A percentile compares a stretch with the other conserved stretches of the same genome.
Conservation (phyloP, 1,140 invertebrate species). For the Zaprionus camerounensis region DNA sequence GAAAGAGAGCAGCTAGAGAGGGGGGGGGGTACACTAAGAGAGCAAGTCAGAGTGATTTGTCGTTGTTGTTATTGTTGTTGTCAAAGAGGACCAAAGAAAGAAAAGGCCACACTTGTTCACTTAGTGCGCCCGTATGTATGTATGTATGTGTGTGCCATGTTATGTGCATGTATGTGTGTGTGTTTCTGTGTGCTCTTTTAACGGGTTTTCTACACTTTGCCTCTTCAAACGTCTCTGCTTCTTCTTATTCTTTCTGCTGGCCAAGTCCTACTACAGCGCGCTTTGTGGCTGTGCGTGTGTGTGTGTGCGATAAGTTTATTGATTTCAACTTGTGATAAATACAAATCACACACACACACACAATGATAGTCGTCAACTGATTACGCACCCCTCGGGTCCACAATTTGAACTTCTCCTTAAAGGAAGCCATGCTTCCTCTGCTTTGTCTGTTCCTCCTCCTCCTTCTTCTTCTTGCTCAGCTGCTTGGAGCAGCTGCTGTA, state of each 20-base stretch:
- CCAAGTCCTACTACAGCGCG: constrained; percentile 18
- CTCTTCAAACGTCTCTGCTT: constrained; percentile 24
- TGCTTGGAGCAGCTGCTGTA: constrained; percentile 11
- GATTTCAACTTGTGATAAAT: constrained; percentile 79
- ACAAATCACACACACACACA: constrained; percentile 38
- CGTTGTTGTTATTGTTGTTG: constrained; percentile 14
- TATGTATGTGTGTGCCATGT: background rate
- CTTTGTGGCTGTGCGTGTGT: constrained; percentile 32
- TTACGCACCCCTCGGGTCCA: constrained; percentile 83
- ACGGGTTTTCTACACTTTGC: constrained; percentile 22
- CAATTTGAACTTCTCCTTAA: constrained; percentile 83
- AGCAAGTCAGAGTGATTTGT: constrained; percentile 23
- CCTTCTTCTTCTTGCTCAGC: background rate
- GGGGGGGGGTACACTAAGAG: constrained; percentile 11
- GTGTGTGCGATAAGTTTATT: constrained; percentile 76
- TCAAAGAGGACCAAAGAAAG: constrained; percentile 29
- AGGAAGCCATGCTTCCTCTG: constrained; percentile 71
- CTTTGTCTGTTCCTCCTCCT: background rate
- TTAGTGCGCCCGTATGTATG: background rate
- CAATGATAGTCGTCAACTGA: constrained; percentile 11
- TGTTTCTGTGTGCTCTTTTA: constrained; percentile 11
- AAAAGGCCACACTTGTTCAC: constrained; percentile 19
- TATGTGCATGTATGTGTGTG: too few relatives aligned
- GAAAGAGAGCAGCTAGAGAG: constrained; percentile 9
- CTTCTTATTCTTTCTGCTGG: background rate